Evolutionary conservation across 2,797 vertebrate genomes (phyloP), one percentile per base, ranked within the genome.

Genomic region (Gobio occitaniae): DNA sequence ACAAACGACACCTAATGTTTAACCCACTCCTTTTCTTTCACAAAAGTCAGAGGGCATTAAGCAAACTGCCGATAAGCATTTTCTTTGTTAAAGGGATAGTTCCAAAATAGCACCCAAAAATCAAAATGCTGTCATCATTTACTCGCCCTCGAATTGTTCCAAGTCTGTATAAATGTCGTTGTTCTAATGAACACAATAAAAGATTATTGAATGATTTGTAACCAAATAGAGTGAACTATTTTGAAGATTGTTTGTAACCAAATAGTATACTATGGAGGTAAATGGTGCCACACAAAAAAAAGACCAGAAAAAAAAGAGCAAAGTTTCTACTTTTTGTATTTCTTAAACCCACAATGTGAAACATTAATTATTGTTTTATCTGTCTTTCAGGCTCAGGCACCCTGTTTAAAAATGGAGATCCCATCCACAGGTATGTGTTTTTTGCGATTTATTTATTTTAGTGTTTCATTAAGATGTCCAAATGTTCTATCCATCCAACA

Each of bases 401-500:
- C 0, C 92, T 97, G 84, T 97, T 97, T 91, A 96, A 96, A 93
- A 97, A 95, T 0, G 94, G 90, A 71, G 96, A 97, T 87, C 95
- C 96, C 32, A 95, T 96, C 89, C 95, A 97, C 81, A 91, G 94
- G 91, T 94, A 86, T 87, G 91, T 88, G 29, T 44, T 75, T 7
- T 65, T 65, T 7, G 13, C 25, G 2, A 15, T 63, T 65, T 36
- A 38, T n/a, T n/a, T n/a, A 1, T 8, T 16, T 47, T 75, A 47
- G 41, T 86, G 12, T 69, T 83, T 72, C 3, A 13, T 25, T 36
- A 69, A 6, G 3, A 63, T n/a, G 3, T 13, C 1, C 0, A 11
- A 13, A 41, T 29, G 3, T 50, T n/a, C 52, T 36, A 25, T 9
- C 6, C 12, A 15, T 38, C 52, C 52, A 16, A 19, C 19, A 38